These are phyloP conservation scores for Octodon degus DNA, from an alignment of 2,113 vertebrate genomes.

Conservation along the genomic window DNA sequence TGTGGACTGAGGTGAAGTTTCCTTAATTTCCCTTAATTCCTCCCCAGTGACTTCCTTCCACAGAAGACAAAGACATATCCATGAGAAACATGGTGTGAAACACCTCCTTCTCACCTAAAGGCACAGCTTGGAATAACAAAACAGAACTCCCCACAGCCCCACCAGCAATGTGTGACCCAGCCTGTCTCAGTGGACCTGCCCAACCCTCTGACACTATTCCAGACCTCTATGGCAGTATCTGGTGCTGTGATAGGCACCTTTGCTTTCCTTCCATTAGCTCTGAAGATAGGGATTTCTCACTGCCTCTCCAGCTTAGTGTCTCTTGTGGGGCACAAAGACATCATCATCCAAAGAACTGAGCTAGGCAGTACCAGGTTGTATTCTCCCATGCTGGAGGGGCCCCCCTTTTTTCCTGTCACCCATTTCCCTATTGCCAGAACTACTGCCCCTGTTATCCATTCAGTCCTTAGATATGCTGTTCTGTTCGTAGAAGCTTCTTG, in stretches of 20 bases:
- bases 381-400: neutral
- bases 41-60: neutral
- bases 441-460: neutral
- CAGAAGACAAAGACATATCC: neutral
- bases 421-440: neutral
- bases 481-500: neutral
- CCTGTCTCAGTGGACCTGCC: neutral
- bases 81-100: neutral
- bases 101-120: neutral
- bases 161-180: neutral
- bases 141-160: neutral
- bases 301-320: neutral
- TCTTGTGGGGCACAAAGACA: neutral
- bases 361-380: neutral
- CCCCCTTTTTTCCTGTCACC: neutral
- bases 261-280: neutral
- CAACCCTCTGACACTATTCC: neutral
- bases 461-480: neutral
- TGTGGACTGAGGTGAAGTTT: neutral
- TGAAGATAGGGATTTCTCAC: neutral
- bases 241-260: neutral
- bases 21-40: neutral
- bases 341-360: neutral
- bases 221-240: neutral
- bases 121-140: neutral